Evolutionary conservation across 2,888 invertebrate genomes (phyloP).

Genomic region (Meandrusa payeni): DNA sequence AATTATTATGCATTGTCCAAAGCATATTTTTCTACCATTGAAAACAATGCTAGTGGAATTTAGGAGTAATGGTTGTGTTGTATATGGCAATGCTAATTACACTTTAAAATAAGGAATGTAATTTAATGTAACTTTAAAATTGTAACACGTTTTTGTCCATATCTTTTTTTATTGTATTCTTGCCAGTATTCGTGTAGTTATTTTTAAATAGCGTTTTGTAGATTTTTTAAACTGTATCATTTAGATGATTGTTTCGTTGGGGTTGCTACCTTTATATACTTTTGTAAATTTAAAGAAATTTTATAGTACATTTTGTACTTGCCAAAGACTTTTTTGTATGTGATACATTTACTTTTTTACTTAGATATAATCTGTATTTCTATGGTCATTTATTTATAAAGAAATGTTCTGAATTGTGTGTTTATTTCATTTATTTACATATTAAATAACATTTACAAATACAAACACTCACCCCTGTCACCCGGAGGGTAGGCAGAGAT

Average conservation of each 20-base stretch:
- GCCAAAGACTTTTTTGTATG: conserved; percentile 79
- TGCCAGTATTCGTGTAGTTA: conserved; percentile 13
- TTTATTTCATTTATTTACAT: conserved; percentile 19
- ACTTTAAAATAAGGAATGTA: conserved; percentile 2
- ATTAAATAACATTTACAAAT: too few species aligned
- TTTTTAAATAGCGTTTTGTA: neutral
- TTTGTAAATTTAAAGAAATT: conserved; percentile 37
- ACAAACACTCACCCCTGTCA: too few species aligned
- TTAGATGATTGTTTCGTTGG: conserved; percentile 10
- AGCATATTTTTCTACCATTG: conserved; percentile 13
- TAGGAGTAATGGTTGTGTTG: conserved; percentile 3
- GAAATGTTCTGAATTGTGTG: conserved; percentile 21
- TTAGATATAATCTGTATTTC: conserved; percentile 62
- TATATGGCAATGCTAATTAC: neutral
- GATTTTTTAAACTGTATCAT: conserved; percentile 5
- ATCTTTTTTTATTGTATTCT: conserved; percentile 7
- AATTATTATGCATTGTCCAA: too few species aligned
- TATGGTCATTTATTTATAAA: conserved; percentile 41
- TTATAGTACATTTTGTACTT: conserved; percentile 61
- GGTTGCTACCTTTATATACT: conserved; percentile 8
- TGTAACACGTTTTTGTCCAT: neutral
- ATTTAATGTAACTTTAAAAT: conserved; percentile 1
- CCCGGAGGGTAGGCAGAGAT: too few species aligned
- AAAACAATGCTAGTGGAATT: too few species aligned
- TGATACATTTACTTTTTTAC: conserved; percentile 73